These are phyloP conservation scores for crab-eating macaque (Macaca fascicularis) DNA, from an alignment of 2,113 vertebrate species.

Conservation along the genomic window T2T-MFA8v1.1 NC_088376.1:156698001-156698500, in stretches of 20 bases:
- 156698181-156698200: neutral
- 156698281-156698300: neutral
- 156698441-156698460: neutral
- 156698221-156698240: neutral
- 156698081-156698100: neutral
- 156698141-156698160: neutral
- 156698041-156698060: neutral
- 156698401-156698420: neutral
- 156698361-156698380: neutral
- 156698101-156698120: neutral
- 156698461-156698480: neutral
- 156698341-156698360: neutral
- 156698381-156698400: neutral
- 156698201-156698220: neutral
- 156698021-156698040: neutral
- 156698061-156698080: constrained; percentile 19
- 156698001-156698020: neutral
- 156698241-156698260: neutral
- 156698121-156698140: neutral
- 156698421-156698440: neutral
- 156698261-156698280: neutral
- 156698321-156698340: neutral
- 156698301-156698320: neutral
- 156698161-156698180: neutral
- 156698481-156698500: neutral